phyloP scores from a whole-genome alignment of 1,140 invertebrate species.

The Listronotus bonariensis region DNA sequence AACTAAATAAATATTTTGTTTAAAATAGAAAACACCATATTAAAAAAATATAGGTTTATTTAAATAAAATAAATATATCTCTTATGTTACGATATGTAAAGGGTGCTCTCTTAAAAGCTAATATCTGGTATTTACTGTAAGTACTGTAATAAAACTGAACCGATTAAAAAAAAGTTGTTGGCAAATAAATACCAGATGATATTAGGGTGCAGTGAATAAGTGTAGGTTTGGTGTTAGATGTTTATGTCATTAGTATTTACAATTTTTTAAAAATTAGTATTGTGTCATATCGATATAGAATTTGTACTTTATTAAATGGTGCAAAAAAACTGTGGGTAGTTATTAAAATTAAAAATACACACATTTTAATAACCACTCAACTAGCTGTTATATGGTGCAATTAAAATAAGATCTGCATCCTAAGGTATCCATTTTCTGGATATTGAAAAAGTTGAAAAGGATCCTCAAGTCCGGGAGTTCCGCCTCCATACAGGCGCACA shows the following conservation, averaged over 20 bases:
- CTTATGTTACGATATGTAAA: background rate
- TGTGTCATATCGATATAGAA: background rate
- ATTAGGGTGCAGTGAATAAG: conserved; percentile 12
- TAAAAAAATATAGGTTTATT: background rate
- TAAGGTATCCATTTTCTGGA: conserved; percentile 34
- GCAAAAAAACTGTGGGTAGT: conserved; percentile 9
- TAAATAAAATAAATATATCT: background rate
- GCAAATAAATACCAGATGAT: conserved; percentile 27
- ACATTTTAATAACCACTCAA: conserved; percentile 13
- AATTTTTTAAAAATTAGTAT: conserved; percentile 5
- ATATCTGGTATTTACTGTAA: conserved; percentile 18
- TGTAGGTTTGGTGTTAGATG: background rate
- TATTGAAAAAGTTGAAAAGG: conserved; percentile 17
- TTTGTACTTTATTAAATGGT: conserved; percentile 21
- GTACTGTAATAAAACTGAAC: conserved; percentile 1
- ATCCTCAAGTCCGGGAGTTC: conserved; percentile 14
- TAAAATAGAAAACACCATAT: background rate
- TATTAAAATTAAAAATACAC: conserved; percentile 7
- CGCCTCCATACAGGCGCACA: conserved; percentile 43
- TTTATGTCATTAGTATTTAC: conserved; percentile 24
- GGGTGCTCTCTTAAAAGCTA: conserved; percentile 6
- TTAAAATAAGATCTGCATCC: conserved; percentile 27
- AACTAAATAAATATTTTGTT: too few species aligned
- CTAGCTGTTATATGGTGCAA: conserved; percentile 1
- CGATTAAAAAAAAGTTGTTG: conserved; percentile 14